These are phyloP conservation scores for Ispidina lecontei DNA, from an alignment of 2,797 vertebrate genomes.

Conservation along the genomic window DNA sequence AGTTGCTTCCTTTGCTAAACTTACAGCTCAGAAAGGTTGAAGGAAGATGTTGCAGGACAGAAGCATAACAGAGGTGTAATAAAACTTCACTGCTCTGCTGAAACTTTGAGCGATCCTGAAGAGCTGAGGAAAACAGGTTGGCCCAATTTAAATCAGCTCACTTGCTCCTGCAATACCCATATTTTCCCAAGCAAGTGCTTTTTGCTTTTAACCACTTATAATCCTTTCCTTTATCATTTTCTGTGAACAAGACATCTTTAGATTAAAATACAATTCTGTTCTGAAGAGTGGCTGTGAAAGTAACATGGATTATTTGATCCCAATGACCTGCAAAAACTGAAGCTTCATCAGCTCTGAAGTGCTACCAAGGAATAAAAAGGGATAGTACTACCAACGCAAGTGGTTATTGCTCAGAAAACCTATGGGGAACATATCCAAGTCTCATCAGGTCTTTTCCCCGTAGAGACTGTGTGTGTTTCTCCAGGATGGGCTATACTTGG, in stretches of 20 bases:
- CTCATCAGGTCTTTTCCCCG: neutral
- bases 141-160: neutral
- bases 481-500: neutral
- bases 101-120: neutral
- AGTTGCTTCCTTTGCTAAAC: neutral
- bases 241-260: neutral
- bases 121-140: neutral
- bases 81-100: neutral
- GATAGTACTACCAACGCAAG: neutral
- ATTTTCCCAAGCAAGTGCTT: neutral
- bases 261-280: neutral
- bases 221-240: neutral
- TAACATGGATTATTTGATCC: neutral
- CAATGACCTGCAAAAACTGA: neutral
- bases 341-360: neutral
- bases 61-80: neutral
- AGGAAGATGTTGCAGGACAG: neutral
- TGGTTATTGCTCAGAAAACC: neutral
- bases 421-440: neutral
- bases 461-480: fast-evolving
- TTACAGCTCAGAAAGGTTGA: neutral
- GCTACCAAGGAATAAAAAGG: neutral
- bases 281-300: neutral
- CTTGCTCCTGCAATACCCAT: neutral
- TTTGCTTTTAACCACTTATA: neutral